Base-by-base conservation (phyloP, 1,140 invertebrate genomes). In the Drosophila lacteicornis region DNA sequence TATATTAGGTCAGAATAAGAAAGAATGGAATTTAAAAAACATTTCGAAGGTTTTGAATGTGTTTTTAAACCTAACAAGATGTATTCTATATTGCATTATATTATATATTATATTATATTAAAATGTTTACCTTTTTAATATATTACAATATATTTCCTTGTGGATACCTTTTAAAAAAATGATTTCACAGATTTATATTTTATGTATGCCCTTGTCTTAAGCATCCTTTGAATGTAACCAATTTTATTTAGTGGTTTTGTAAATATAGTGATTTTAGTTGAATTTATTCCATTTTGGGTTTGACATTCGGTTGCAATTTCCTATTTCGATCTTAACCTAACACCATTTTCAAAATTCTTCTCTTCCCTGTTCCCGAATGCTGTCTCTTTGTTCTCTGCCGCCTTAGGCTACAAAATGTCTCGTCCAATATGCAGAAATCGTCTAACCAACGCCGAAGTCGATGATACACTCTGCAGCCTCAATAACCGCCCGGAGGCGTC, bases 331-430 rank as follows among this genome's bases (percentile, higher is more conserved):
- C 40, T 70, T 67, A 45, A 81, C 56, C 56, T 78, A 51, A 78
- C 49, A 59, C 53, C 56, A 36, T 43, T 40, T 33, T 59, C 36
- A 45, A 43, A 25, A 25, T 25, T 51, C 49, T 46, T 66, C 43
- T 70, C 45, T 47, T 56, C 45, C 57, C 19, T 62, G 38, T 38
- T 36, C n/a, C 57, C 13, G 51, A 25, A 25, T 56, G 33, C 15
- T 22, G 38, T 60, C 30, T 45, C 33, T 42, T 42, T 42, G 62
- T 56, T 53, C 53, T 46, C 47, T 36, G 13, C 7, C 65, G 80
- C 80, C 73, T 73, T 69, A 98, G 97, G 97, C 51, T 97, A 97
- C 93, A 96, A 97, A 93, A 97, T 97, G 95, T 96, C 96, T 30
- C 94, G 96, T 80, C 95, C 96, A 11, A 94, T 96, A 47, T 98